phyloP scores from a whole-genome alignment of 2,797 vertebrate species.

The Lophotriccus pileatus region DNA sequence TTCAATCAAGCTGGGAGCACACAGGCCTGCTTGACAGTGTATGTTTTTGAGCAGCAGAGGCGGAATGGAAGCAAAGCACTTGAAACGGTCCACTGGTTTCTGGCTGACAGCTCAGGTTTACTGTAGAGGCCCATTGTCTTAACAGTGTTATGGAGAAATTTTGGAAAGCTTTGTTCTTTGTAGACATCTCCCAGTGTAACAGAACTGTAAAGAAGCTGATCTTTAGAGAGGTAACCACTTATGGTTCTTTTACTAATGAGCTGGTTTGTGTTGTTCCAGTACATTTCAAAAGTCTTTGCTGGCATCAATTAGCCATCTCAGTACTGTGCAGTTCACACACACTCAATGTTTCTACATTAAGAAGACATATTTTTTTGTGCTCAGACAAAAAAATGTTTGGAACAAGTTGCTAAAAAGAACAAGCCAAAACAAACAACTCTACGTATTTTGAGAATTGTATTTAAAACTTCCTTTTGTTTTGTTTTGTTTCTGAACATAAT shows the following conservation, averaged over 20 bases:
- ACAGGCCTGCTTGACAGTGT: not conserved
- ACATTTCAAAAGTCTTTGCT: not conserved
- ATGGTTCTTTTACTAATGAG: not conserved
- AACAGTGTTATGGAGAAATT: not conserved
- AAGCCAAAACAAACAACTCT: too few relatives aligned
- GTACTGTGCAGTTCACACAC: not conserved
- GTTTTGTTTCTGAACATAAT: not conserved
- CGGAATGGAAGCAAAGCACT: not conserved
- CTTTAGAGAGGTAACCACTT: not conserved
- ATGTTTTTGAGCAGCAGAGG: conserved; percentile 1
- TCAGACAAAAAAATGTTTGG: not conserved
- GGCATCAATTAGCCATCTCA: not conserved
- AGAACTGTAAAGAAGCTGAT: not conserved
- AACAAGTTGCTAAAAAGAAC: not conserved
- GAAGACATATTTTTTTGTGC: not conserved
- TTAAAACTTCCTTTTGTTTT: not conserved
- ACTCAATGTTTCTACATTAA: not conserved
- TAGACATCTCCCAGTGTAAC: not conserved
- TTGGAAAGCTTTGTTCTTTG: not conserved
- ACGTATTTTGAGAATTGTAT: not conserved
- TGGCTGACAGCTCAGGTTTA: not conserved
- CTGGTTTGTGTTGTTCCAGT: not conserved
- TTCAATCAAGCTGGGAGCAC: not conserved
- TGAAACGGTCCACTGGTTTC: not conserved
- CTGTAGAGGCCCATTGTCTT: not conserved